Evolutionary conservation across 2,113 vertebrate species (phyloP).

Genomic region (Anguilla japonica): DNA sequence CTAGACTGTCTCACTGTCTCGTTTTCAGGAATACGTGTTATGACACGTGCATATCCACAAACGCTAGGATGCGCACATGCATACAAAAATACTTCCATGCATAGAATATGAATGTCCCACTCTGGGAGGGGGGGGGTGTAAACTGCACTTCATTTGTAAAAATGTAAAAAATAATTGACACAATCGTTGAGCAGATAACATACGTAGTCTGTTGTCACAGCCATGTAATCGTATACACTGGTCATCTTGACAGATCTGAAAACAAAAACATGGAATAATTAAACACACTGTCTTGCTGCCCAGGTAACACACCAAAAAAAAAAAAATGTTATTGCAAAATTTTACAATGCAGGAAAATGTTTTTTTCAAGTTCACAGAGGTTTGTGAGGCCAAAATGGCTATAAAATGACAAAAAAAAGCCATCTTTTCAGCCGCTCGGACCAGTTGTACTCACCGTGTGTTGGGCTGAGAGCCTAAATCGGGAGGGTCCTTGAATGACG

Average conservation of each 20-base stretch:
- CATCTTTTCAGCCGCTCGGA: no score
- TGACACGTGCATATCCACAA: neutral
- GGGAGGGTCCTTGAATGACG: neutral
- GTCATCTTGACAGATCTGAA: slow-evolving; percentile 15
- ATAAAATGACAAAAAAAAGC: neutral
- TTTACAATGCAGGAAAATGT: neutral
- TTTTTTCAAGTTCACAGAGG: no score
- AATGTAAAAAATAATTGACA: neutral
- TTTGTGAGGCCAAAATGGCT: neutral
- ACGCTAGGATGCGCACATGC: neutral
- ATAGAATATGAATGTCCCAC: no score
- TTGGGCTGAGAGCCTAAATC: neutral
- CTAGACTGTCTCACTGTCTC: neutral
- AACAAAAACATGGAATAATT: neutral
- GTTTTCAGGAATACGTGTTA: neutral
- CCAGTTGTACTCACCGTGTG: neutral
- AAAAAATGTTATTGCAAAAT: neutral
- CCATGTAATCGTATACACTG: neutral
- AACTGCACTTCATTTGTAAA: neutral
- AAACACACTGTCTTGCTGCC: neutral
- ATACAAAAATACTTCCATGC: neutral
- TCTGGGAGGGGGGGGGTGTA: no score
- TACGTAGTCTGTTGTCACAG: neutral
- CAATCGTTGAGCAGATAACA: neutral
- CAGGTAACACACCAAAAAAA: neutral